Conservation (phyloP, 35 echinoderm and acorn worm genomes). For the Holothuria glaberrima region DNA sequence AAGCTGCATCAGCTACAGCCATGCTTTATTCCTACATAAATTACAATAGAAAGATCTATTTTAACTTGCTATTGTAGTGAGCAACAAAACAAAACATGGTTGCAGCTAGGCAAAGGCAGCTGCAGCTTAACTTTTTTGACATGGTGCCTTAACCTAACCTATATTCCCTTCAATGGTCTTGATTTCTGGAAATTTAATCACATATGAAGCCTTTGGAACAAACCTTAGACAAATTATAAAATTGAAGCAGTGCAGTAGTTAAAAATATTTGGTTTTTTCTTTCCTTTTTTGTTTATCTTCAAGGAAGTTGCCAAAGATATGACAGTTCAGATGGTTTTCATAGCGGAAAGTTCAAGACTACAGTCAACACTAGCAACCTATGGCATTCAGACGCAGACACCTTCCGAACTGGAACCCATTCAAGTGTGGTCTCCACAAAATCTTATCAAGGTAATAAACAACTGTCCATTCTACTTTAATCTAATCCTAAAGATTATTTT, state of each 20-base stretch:
- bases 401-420: slow-evolving; percentile 91
- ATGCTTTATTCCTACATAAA: too few relatives aligned
- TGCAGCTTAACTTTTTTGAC: too few relatives aligned
- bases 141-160: too few relatives aligned
- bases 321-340: slow-evolving; percentile 93
- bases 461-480: too few relatives aligned
- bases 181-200: background rate
- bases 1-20: too few relatives aligned
- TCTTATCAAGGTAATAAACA: slow-evolving; percentile 90
- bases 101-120: too few relatives aligned
- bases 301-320: slow-evolving; percentile 82
- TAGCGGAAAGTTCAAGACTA: slow-evolving; percentile 89
- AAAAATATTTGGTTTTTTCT: background rate
- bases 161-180: background rate
- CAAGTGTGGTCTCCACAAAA: slow-evolving; percentile 90
- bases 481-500: too few relatives aligned
- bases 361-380: slow-evolving; percentile 93
- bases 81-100: too few relatives aligned
- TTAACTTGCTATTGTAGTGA: too few relatives aligned
- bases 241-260: background rate
- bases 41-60: too few relatives aligned
- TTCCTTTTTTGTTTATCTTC: slow-evolving; percentile 25
- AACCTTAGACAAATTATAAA: too few relatives aligned
- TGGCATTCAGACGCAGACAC: slow-evolving; percentile 93
- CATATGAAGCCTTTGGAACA: background rate